Conservation (phyloP, 2,888 invertebrate genomes). For the Hymenopus coronatus region DNA sequence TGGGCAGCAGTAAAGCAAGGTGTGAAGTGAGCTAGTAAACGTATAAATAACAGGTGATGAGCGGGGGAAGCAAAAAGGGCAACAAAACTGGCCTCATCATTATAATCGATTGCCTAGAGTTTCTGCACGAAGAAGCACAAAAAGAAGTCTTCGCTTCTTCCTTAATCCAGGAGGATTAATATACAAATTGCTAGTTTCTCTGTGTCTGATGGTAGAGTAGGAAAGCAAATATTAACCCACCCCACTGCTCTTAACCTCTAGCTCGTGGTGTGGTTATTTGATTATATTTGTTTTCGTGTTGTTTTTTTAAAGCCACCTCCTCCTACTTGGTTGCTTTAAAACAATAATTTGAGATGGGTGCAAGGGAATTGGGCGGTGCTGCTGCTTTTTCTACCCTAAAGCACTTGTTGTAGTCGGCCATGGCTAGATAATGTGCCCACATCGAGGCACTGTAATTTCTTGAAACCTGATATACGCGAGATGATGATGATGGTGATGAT, state of each 20-base stretch:
- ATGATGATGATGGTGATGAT: constrained; percentile 4
- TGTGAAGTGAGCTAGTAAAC: background rate
- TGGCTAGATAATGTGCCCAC: constrained; percentile 2
- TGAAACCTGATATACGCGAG: constrained; percentile 13
- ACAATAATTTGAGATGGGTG: constrained; percentile 13
- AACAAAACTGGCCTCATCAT: background rate
- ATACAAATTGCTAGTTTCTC: constrained; percentile 9
- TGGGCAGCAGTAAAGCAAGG: background rate
- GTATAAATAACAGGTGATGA: background rate
- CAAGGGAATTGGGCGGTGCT: background rate
- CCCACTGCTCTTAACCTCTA: background rate
- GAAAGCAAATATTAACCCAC: background rate
- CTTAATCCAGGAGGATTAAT: constrained; percentile 12
- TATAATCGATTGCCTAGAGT: background rate
- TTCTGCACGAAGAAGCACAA: background rate
- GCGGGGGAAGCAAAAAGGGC: background rate
- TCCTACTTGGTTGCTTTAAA: background rate
- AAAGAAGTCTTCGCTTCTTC: background rate
- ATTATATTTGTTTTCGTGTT: constrained; percentile 16
- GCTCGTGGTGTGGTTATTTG: background rate
- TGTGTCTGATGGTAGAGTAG: background rate
- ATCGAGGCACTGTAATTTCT: constrained; percentile 7
- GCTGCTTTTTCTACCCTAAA: background rate
- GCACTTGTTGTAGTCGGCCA: background rate
- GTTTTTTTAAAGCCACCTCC: background rate